Evolutionary conservation across 2,113 vertebrate species (phyloP).

Genomic region (cat (Felis catus)): DNA sequence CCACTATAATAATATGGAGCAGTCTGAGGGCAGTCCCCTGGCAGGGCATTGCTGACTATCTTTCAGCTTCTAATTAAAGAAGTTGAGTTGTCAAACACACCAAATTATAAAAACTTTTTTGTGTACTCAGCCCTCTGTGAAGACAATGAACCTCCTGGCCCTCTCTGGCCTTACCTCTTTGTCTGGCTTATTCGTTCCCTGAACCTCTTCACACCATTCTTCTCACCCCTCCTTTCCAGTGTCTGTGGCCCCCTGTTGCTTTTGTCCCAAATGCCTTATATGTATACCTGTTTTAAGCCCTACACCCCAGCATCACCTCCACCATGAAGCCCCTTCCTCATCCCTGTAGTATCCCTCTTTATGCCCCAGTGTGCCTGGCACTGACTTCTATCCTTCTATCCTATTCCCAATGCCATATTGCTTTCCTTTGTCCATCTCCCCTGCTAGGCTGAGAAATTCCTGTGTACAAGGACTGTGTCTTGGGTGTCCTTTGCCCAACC

Average conservation of each 20-base stretch:
- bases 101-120: conserved; percentile 6
- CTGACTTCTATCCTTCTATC: neutral
- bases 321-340: neutral
- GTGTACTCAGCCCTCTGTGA: neutral
- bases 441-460: neutral
- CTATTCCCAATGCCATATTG: neutral
- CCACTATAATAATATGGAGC: neutral
- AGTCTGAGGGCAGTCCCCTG: neutral
- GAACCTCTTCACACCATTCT: neutral
- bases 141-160: neutral
- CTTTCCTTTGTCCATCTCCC: neutral
- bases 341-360: neutral
- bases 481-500: neutral
- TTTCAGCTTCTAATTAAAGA: conserved; percentile 62
- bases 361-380: neutral
- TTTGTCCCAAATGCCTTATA: neutral
- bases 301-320: neutral
- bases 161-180: neutral
- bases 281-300: neutral
- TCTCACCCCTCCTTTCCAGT: neutral
- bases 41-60: neutral
- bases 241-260: neutral
- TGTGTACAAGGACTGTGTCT: neutral
- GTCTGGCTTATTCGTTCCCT: neutral
- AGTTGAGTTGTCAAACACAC: conserved; percentile 29